phyloP scores from a whole-genome alignment of 2,113 vertebrate species.

The Macroglossus sobrinus region DNA sequence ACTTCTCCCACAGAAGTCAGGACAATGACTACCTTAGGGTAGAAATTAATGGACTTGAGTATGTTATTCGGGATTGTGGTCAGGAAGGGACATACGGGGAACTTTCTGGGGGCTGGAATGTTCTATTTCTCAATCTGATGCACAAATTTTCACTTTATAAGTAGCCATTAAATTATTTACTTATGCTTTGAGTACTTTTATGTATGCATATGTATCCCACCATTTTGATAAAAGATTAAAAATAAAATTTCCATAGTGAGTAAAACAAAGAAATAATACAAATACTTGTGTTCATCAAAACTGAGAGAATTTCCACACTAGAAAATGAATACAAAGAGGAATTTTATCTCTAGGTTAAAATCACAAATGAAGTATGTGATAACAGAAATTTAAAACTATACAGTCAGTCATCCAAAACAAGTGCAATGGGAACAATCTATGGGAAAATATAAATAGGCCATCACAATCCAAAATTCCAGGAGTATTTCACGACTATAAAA shows the following conservation, averaged over 20 bases:
- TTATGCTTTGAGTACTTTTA: not conserved
- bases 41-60: not conserved
- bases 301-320: not conserved
- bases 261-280: conserved; percentile 41
- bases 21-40: not conserved
- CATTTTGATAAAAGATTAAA: not conserved
- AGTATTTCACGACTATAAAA: not conserved
- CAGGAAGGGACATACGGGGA: not conserved
- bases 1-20: not conserved
- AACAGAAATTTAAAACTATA: conserved; percentile 19
- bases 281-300: conserved; percentile 12
- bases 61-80: not conserved
- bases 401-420: not conserved
- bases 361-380: not conserved
- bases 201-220: not conserved
- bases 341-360: conserved; percentile 23
- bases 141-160: not conserved
- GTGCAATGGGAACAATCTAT: not conserved
- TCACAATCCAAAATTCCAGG: not conserved
- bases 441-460: not conserved
- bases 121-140: not conserved
- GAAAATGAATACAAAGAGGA: not conserved
- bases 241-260: not conserved
- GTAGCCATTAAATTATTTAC: not conserved
- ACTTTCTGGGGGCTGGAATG: not conserved